A percentile compares a stretch with the other conserved stretches of the same genome.
Evolutionary conservation across 2,113 vertebrate species (phyloP).

Genomic region (Tapirus terrestris): DNA sequence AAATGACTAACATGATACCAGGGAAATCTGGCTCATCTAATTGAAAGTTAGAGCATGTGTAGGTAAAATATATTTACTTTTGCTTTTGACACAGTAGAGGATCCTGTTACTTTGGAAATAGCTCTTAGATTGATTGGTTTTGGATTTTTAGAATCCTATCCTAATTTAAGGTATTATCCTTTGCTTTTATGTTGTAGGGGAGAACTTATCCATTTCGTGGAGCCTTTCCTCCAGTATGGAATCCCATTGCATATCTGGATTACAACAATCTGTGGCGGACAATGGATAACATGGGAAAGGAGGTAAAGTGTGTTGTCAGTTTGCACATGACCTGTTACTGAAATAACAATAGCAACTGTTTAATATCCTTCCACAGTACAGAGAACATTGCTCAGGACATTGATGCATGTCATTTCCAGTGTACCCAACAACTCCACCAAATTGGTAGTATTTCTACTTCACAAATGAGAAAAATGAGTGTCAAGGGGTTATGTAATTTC

Average conservation of each 20-base stretch:
- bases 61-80: background rate
- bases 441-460: slow-evolving; percentile 10
- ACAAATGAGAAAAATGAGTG: slow-evolving; percentile 22
- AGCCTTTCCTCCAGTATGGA: slow-evolving; percentile 87
- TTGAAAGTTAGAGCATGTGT: slow-evolving; percentile 17
- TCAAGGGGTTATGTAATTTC: slow-evolving; percentile 7
- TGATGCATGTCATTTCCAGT: slow-evolving; percentile 17
- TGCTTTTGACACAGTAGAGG: slow-evolving; percentile 12
- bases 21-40: background rate
- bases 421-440: background rate
- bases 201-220: slow-evolving; percentile 77
- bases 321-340: background rate
- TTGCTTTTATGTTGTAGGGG: slow-evolving; percentile 84
- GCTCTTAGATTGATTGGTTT: background rate
- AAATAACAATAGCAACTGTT: background rate
- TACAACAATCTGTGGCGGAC: slow-evolving; percentile 90
- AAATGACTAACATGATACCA: background rate
- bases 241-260: slow-evolving; percentile 88
- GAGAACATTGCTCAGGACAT: background rate
- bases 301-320: slow-evolving; percentile 83
- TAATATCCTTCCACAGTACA: background rate
- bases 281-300: slow-evolving; percentile 88
- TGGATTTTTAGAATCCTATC: slow-evolving; percentile 39
- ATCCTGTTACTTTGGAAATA: slow-evolving; percentile 53
- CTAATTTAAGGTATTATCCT: background rate